Evolutionary conservation across 2,888 invertebrate species (phyloP).

Genomic region (Agriopis leucophaearia): DNA sequence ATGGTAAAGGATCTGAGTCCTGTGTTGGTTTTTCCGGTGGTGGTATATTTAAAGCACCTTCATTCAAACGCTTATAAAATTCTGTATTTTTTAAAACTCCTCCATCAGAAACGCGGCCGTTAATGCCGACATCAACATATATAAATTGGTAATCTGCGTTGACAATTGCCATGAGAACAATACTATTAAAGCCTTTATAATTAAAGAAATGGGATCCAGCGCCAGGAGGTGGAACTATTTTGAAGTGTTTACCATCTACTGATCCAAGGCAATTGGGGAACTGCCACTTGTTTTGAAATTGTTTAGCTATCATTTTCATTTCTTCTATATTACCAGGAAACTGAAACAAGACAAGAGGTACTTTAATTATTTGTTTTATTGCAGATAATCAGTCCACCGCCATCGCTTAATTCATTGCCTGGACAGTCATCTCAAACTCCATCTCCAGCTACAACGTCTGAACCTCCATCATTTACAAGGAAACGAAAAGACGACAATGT

Average conservation of each 20-base stretch:
- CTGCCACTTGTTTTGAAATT: conserved; percentile 29
- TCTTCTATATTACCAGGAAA: conserved; percentile 34
- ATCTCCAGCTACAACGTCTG: conserved; percentile 29
- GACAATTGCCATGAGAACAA: conserved; percentile 55
- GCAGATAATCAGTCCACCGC: conserved; percentile 3
- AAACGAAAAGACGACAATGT: conserved; percentile 29
- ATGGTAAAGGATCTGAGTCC: conserved; percentile 26
- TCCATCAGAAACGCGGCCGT: conserved; percentile 44
- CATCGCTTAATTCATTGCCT: conserved; percentile 19
- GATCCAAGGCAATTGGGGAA: conserved; percentile 33
- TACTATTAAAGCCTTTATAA: conserved; percentile 57
- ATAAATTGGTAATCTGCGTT: conserved; percentile 61
- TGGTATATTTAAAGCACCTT: not conserved
- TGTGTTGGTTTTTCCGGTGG: conserved; percentile 16
- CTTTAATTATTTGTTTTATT: conserved; percentile 12
- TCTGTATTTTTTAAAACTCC: conserved; percentile 39
- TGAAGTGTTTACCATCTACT: conserved; percentile 38
- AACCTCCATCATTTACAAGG: conserved; percentile 28
- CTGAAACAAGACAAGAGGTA: conserved; percentile 35
- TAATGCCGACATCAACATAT: conserved; percentile 47
- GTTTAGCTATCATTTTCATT: conserved; percentile 30
- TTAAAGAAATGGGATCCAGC: conserved; percentile 44
- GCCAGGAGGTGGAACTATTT: conserved; percentile 25
- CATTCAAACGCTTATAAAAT: conserved; percentile 28
- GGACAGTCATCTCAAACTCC: conserved; percentile 5